Base-by-base conservation (phyloP, 2,113 vertebrate species). In the Mesocricetus auratus region DNA sequence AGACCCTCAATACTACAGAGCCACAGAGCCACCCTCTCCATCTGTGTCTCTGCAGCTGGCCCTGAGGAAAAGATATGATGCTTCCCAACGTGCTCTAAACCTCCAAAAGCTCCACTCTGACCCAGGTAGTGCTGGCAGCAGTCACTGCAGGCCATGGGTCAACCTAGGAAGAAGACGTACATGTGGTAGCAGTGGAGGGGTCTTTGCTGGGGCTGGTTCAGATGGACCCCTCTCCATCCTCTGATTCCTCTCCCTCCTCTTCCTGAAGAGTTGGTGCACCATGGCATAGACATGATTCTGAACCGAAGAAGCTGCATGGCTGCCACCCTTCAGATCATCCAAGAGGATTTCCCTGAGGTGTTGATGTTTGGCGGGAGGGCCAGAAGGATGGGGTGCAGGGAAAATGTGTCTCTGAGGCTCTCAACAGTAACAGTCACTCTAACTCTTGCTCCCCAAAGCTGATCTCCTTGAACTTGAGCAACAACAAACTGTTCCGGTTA, bases 41-140 rank as follows among this genome's bases (percentile, higher is more conserved):
- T 39, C 21, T 91, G 31, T 75, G 9, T 50, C 36, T 89, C n/a
- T 69, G 22, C 39, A 97, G 94, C 90, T 98, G 97, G 98, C 98
- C 94, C 98, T 99, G 98, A 98, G 96, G 58, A 99, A 99, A 96
- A 98, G 99, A 56, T 99, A 99, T 22, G 98, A 99, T 86, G 97
- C 97, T 60, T 99, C 98, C 8, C 98, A 98, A 94, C 98, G 99
- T 95, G 97, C 98, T 33, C 97, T 99, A 62, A 98, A 99, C 62
- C 98, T 99, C 36, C 99, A 98, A 90, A 99, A 97, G 96, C 97
- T 99, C 74, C 98, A 98, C 58, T 98, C 97, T 36, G 99, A 99
- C 94, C 98, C 99, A 96, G 93, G 96, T 96, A 95, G 5, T 26
- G 2, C 19, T 87, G 45, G 66, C 4, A 77, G 12, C 29, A 58